These are phyloP conservation scores for Nymphalis io DNA, from an alignment of 1,140 invertebrate species.

Conservation along the genomic window DNA sequence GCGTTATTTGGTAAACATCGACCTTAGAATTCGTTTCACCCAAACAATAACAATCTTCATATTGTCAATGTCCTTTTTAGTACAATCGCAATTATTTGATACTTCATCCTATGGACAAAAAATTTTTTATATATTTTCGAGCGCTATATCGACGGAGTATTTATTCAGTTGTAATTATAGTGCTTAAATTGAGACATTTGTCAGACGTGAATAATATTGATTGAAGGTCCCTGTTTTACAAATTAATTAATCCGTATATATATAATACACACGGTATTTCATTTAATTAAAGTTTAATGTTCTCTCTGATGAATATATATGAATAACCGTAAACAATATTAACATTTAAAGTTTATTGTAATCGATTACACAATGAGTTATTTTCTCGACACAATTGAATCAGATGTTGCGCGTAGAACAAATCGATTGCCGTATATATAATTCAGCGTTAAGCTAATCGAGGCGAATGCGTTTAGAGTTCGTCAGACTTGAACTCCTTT, in stretches of 20 bases:
- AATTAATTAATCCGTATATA: too few relatives aligned
- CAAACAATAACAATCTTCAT: constrained; percentile 6
- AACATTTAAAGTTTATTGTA: constrained; percentile 26
- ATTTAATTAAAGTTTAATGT: too few relatives aligned
- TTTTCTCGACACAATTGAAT: constrained; percentile 58
- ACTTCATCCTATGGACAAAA: too few relatives aligned
- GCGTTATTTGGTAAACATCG: constrained; percentile 47
- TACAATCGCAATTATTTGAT: neutral
- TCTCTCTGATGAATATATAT: neutral
- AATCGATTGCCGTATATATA: constrained; percentile 60
- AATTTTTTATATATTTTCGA: too few relatives aligned
- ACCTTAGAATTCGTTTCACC: constrained; percentile 27
- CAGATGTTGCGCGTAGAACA: constrained; percentile 55
- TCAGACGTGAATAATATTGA: too few relatives aligned
- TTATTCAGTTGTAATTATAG: too few relatives aligned
- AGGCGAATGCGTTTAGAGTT: constrained; percentile 28
- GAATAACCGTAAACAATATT: neutral
- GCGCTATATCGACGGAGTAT: too few relatives aligned
- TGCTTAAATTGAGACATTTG: too few relatives aligned
- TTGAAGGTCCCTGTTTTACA: too few relatives aligned
- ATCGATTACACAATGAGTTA: constrained; percentile 53
- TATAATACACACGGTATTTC: too few relatives aligned
- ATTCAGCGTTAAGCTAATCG: constrained; percentile 46
- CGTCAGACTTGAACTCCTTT: constrained; percentile 20
- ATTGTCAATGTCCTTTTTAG: neutral